Evolutionary conservation across 2,888 invertebrate genomes (phyloP), one percentile per base, ranked within the genome.

Genomic region (Lochmaea crataegi): DNA sequence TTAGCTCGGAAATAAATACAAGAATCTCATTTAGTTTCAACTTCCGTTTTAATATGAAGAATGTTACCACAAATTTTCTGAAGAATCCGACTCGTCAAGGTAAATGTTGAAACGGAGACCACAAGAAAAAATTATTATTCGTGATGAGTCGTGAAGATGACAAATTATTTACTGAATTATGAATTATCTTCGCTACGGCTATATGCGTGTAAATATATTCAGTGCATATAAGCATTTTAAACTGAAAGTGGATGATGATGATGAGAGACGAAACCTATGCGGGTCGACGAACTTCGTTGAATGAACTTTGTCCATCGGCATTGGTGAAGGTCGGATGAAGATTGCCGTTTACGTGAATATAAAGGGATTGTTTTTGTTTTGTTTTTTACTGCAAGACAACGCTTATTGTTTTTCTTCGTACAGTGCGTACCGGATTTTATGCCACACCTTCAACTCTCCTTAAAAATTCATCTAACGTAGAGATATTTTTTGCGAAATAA

Each of bases 291-390:
- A 60, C 68, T 32, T n/a, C 16, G 51, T 32, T 53, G 51, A 48
- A 26, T 53, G 68, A 68, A 68, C 68, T 63, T 18, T 63, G 61
- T 63, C 63, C 63, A 63, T 68, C 63, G 68, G 68, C 68, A 68
- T 68, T 68, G 68, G 41, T 68, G 68, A 68, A 68, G 68, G 68
- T 68, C 68, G 68, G n/a, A 63, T 53, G 63, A 58, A 61, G 53
- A 68, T 61, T 53, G 53, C 53, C 53, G 53, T 53, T 53, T 53
- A 16, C 53, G 53, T 53, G 53, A 18, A 53, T 53, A 53, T 53
- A 53, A 53, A 53, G 53, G 53, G 53, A 53, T 16, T 53, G 53
- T 53, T 53, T 53, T 53, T 53, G 53, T 53, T 53, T 53, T 53
- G 53, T 53, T 53, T 53, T 45, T 53, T 16, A 11, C 10, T 10